A percentile compares a stretch with the other conserved stretches of the same genome.
Conservation (phyloP, 2,113 vertebrate genomes). For the Lipotes vexillifer region DNA sequence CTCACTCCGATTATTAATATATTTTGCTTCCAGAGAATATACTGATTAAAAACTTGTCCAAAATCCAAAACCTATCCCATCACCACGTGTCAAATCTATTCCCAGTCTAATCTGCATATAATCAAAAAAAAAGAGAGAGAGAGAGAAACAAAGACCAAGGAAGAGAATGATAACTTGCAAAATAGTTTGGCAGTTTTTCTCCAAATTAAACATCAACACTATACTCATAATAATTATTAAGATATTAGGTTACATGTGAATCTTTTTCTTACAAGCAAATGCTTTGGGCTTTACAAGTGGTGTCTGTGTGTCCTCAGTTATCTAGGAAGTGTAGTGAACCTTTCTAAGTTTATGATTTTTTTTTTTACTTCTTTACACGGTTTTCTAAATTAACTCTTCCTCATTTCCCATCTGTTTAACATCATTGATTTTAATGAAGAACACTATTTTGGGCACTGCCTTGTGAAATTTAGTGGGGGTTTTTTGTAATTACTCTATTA, state of each 20-base stretch:
- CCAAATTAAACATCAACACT: neutral
- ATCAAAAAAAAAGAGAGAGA: neutral
- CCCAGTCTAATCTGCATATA: neutral
- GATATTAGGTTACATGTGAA: neutral
- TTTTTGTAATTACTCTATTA: constrained; percentile 5
- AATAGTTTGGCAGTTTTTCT: neutral
- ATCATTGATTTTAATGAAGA: constrained; percentile 28
- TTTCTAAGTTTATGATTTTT: neutral
- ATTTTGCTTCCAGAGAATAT: neutral
- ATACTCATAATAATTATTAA: neutral
- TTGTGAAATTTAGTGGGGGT: neutral
- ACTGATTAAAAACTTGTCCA: neutral
- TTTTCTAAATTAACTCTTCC: neutral
- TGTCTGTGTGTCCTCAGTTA: neutral
- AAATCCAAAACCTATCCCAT: too few relatives aligned
- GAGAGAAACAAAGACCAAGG: neutral
- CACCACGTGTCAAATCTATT: neutral
- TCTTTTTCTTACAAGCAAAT: constrained; percentile 6
- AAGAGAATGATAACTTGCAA: neutral
- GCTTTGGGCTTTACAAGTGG: neutral
- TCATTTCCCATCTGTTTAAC: constrained; percentile 35
- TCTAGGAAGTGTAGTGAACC: neutral
- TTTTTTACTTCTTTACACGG: neutral
- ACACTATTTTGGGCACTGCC: neutral
- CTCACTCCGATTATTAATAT: neutral